Evolutionary conservation across 2,888 invertebrate species (phyloP).

Genomic region (Ophion costatus): DNA sequence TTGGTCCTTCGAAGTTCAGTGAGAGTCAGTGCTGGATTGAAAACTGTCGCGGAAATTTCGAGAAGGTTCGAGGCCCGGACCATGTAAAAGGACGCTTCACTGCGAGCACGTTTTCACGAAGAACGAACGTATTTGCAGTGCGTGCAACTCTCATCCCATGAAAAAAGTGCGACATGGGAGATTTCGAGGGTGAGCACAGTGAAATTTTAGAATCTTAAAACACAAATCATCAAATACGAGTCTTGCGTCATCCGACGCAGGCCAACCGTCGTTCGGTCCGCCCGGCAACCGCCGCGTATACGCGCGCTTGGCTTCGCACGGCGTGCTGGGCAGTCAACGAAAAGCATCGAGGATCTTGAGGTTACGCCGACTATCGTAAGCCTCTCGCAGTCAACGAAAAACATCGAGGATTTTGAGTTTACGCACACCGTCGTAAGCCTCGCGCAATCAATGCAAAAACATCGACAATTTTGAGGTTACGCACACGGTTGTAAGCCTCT

Average conservation of each 20-base stretch:
- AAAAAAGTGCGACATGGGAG: constrained; percentile 12
- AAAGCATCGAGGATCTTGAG: constrained; percentile 4
- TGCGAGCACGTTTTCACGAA: constrained; percentile 6
- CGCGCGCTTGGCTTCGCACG: background rate
- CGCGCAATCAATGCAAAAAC: background rate
- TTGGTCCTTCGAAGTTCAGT: constrained; percentile 18
- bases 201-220: background rate
- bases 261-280: constrained; percentile 4
- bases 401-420: constrained; percentile 1
- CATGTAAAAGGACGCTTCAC: constrained; percentile 1
- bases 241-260: background rate
- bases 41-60: constrained; percentile 12
- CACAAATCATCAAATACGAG: too few species aligned
- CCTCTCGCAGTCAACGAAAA: constrained; percentile 8
- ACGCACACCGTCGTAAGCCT: constrained; percentile 8
- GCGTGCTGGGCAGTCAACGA: background rate
- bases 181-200: constrained; percentile 9
- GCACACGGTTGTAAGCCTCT: background rate
- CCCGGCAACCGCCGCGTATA: constrained; percentile 5
- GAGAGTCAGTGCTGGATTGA: constrained; percentile 11
- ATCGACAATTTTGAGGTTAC: constrained; percentile 2
- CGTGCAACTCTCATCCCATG: constrained; percentile 2
- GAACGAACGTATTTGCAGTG: constrained; percentile 12
- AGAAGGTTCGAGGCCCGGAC: constrained; percentile 1
- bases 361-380: constrained; percentile 8